Evolutionary conservation across 64 coral and sea anemone species (phyloP), one percentile per base, ranked within the genome.

Genomic region (Montipora efflorescens): DNA sequence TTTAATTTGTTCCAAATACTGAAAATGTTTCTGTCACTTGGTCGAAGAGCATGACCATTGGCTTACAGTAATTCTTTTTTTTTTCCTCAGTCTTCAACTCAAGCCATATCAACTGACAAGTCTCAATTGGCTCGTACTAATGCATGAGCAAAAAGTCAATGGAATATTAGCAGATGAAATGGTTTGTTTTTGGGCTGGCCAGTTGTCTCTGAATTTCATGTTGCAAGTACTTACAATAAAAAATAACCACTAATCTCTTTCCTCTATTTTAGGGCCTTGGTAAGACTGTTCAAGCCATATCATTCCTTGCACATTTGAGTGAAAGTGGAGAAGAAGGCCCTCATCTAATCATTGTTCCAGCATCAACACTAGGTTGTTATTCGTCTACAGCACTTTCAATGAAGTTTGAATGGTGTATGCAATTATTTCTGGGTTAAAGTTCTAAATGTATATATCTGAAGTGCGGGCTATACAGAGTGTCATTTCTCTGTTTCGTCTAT

Each of bases 101-200:
- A 98, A 98, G 83, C 91, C 94, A 23, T 98, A 98, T 52, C 97
- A 98, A 78, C 48, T 95, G 83, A 95, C 94, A 66, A 95, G 97
- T 74, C 88, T 98, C 4, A 95, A 98, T 59, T 98, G 97, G 97
- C 82, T 98, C 19, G 90, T 79, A 0, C n/a, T 95, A 71, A 98
- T 98, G 91, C 97, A 98, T 67, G 88, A 95, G 25, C 76, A 93
- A 57, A 71, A 74, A 46, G 77, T 95, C 47, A 98, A 98, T 91
- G 94, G 94, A 73, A 98, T 98, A 11, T 83, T 98, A 48, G 97
- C 97, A 9, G 97, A 98, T 84, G 96, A 98, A 91, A 98, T 98
- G 96, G 96, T 98, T 57, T 57, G 53, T 57, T 8, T 5, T 57
- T 57, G 11, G 53, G 11, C 36, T 36, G 36, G 36, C 36, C 36